Percentiles rank a stretch among this genome's conserved stretches.
These are phyloP conservation scores for Sphinx pinastri DNA, from an alignment of 2,888 invertebrate species.

Conservation along the genomic window DNA sequence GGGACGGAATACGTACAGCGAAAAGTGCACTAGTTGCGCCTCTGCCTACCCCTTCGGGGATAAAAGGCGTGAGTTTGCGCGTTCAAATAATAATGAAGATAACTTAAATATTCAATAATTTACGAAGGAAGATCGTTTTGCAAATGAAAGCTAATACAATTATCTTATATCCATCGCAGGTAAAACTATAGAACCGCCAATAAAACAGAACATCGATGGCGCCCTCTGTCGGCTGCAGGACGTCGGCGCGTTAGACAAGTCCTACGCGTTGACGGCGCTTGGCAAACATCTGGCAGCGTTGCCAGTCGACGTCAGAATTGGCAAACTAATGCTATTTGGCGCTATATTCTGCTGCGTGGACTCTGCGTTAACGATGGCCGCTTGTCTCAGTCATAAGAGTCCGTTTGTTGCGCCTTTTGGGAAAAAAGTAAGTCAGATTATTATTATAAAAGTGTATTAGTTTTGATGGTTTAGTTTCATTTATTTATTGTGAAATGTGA, in stretches of 20 bases:
- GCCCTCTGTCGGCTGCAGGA: constrained; percentile 89
- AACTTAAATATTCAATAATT: too few relatives aligned
- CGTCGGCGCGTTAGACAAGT: constrained; percentile 91
- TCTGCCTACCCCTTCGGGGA: neutral
- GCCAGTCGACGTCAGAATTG: constrained; percentile 95
- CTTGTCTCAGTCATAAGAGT: constrained; percentile 90
- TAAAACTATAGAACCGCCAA: constrained; percentile 90
- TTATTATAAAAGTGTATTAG: neutral
- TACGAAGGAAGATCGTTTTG: too few relatives aligned
- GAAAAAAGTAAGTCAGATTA: constrained; percentile 77
- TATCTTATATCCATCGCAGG: constrained; percentile 59
- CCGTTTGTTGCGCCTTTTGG: constrained; percentile 91
- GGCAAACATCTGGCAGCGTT: constrained; percentile 94
- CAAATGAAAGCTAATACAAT: neutral
- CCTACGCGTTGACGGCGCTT: constrained; percentile 90
- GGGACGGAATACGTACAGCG: too few relatives aligned
- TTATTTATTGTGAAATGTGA: too few relatives aligned
- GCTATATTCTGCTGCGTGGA: constrained; percentile 96
- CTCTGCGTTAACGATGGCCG: constrained; percentile 95
- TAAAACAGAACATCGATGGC: constrained; percentile 86
- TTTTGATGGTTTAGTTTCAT: neutral
- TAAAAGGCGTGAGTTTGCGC: neutral
- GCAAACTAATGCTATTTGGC: constrained; percentile 96
- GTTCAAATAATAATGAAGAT: too few relatives aligned
- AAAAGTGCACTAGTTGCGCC: too few relatives aligned